Evolutionary conservation across 2,888 invertebrate species (phyloP), one percentile per base, ranked within the genome.

Genomic region (Ophion ellenae): DNA sequence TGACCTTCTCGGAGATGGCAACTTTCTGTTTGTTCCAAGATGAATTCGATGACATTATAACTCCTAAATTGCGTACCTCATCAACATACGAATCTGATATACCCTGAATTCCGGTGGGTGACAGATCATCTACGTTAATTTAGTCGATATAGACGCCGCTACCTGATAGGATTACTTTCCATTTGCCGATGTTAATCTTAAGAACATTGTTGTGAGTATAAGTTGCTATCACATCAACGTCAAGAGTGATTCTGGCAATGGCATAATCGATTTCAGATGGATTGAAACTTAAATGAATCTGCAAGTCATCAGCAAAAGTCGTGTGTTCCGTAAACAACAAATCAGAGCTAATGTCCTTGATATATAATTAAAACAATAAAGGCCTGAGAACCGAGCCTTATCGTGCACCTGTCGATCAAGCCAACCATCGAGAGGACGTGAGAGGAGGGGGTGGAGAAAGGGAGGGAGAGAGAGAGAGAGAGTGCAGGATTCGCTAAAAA

Each of bases 181-280:
- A 32, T 3, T 3, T 32, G 32, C 32, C 32, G 4, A 32, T 32
- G 32, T 4, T 4, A 32, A 32, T 2, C 32, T 32, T 17, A 0
- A 85, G 64, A 0, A 47, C 66, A 17, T 80, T 80, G 17, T 7
- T 14, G 7, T 11, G 7, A 2, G 66, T 67, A 20, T 9, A 81
- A 2, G 32, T 4, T 1, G 75, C 45, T 4, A 80, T 61, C 14
- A 20, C 53, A 1, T 32, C 11, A 0, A 71, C 83, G 9, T 63
- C 4, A 32, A 4, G 32, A 32, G 32, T 32, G 32, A 32, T 4
- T 32, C 32, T 32, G 4, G 32, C 32, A 32, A 32, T 32, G 4
- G 4, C 32, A 32, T 32, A 2, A 32, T 32, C 32, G 32, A 32
- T 32, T 32, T 32, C 32, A 32, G 4, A 4, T 32, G 32, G 32